Evolutionary conservation across 2,797 vertebrate species (phyloP), one percentile per base, ranked within the genome.

Genomic region (Aulostomus chinensis): DNA sequence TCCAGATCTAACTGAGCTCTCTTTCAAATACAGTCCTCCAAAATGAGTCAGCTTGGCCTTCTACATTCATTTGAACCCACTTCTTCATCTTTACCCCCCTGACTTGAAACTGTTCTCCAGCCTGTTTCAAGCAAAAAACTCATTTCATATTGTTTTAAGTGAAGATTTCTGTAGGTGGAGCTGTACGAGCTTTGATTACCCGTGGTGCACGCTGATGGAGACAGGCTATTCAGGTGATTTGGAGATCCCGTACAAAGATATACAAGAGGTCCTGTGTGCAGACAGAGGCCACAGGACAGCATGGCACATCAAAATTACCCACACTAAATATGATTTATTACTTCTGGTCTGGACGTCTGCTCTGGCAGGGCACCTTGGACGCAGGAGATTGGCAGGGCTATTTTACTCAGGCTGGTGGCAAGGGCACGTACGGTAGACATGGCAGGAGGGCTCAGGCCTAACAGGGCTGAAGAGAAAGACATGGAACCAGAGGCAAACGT

Each of bases 1-100:
- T n/a, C n/a, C n/a, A n/a, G n/a, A n/a, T n/a, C n/a, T n/a, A n/a
- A n/a, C n/a, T n/a, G n/a, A n/a, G n/a, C n/a, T n/a, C 35, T 58
- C 29, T 46, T 54, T 16, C 18, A 59, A 42, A 59, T 41, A 38
- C 29, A 58, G 45, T 49, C 46, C 31, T 45, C 45, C 11, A 21
- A 48, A 15, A 37, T 14, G 46, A 26, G 4, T 36, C 34, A 49
- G 25, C 34, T 47, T 36, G 28, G 28, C 16, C 21, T 39, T 43
- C 22, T 16, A 7, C n/a, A n/a, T n/a, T n/a, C n/a, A n/a, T n/a
- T n/a, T n/a, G n/a, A n/a, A n/a, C n/a, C n/a, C 34, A 9, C 4
- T 20, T 30, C 25, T 36, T 6, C 17, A 4, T 8, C 22, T 26
- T 34, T 26, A 20, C 2, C 14, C 10, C 12, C 30, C n/a, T n/a